These are phyloP conservation scores for Nyctibius grandis DNA, from an alignment of 2,797 vertebrate species.

Conservation along the genomic window DNA sequence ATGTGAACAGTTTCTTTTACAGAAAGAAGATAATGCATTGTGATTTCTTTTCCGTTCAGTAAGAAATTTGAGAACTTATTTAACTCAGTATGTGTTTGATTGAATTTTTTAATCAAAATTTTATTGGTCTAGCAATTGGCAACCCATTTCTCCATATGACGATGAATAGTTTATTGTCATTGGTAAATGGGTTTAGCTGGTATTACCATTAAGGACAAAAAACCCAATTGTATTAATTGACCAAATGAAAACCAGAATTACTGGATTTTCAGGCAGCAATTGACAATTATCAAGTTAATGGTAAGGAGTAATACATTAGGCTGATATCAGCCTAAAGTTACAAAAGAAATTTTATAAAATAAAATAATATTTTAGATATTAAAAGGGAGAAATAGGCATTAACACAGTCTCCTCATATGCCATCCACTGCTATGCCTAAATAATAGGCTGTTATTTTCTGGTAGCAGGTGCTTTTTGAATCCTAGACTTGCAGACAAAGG, in stretches of 20 bases:
- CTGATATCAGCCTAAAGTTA: background rate
- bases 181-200: background rate
- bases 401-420: background rate
- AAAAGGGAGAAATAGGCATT: background rate
- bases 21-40: background rate
- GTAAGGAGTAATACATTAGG: background rate
- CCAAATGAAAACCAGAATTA: background rate
- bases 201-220: background rate
- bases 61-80: background rate
- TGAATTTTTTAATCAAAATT: background rate
- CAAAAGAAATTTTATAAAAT: background rate
- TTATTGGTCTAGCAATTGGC: background rate
- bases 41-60: background rate
- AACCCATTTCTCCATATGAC: background rate
- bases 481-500: background rate
- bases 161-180: background rate
- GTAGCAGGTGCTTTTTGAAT: background rate
- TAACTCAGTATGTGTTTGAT: background rate
- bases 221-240: accelerated
- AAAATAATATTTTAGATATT: background rate
- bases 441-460: background rate
- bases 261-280: background rate
- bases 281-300: background rate
- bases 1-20: background rate
- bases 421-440: background rate